phyloP scores from a whole-genome alignment of 2,888 invertebrate genomes.

The Cosmorhoe ocellata region DNA sequence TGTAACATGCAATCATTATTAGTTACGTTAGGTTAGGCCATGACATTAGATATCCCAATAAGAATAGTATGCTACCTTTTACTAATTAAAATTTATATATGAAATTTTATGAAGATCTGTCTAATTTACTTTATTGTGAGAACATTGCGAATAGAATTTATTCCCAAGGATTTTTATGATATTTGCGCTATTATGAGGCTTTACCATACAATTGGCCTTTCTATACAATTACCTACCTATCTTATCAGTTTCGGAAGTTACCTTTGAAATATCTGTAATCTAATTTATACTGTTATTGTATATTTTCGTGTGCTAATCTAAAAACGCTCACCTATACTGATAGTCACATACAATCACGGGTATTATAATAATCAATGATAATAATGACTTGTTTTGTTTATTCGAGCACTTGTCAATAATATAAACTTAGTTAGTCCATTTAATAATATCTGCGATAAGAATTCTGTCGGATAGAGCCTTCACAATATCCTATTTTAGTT shows the following conservation, averaged over 20 bases:
- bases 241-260: conserved; percentile 8
- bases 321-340: not conserved
- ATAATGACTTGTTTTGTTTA: conserved; percentile 12
- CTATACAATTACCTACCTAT: too few species aligned
- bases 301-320: conserved; percentile 8
- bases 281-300: not conserved
- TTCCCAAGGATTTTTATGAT: too few species aligned
- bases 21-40: too few species aligned
- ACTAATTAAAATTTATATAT: too few species aligned
- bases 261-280: conserved; percentile 2
- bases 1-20: too few species aligned
- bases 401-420: conserved; percentile 4
- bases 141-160: too few species aligned
- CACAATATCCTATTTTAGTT: not conserved
- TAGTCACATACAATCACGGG: conserved; percentile 2
- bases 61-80: too few species aligned
- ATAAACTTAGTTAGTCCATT: not conserved
- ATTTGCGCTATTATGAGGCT: too few species aligned
- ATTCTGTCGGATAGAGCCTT: not conserved
- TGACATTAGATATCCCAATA: too few species aligned
- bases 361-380: conserved; percentile 10
- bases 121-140: too few species aligned
- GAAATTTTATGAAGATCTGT: too few species aligned
- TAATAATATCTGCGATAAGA: not conserved
- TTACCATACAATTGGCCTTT: too few species aligned